Base-by-base conservation (phyloP, 2,113 vertebrate species). In the Lamprotornis superbus region DNA sequence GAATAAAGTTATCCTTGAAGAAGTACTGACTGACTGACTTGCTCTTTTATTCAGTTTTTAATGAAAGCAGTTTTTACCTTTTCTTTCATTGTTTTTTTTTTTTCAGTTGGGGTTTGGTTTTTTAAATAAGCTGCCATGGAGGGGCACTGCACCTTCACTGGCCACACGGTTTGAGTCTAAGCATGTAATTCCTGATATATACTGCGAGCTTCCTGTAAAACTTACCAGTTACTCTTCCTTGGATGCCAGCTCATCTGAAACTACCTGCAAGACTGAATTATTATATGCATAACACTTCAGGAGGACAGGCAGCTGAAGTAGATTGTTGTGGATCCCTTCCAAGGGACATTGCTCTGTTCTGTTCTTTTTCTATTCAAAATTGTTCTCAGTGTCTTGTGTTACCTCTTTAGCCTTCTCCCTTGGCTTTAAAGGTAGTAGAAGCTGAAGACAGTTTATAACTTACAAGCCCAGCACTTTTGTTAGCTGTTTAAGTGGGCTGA, bases 1-100 rank as follows among this genome's bases (percentile, higher is more conserved):
- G 74, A 98, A 97, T 98, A 98, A 98, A 98, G 71, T 87, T 89
- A 87, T 40, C 92, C 20, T 89, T 95, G 79, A 96, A 90, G 93
- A 95, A 96, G 50, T 39, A 24, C 47, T 74, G 61, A 31, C 47
- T 74, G 61, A 31, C 37, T 24, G 35, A 75, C 55, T 81, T 49
- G 11, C 12, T 37, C 5, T 92, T 85, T 86, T 47, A 68, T 42
- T 93, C 12, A 7, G 9, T 16, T 79, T 90, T 78, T 87, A 91
- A 63, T 80, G 90, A 65, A 59, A 53, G 15, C 18, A 8, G 15
- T 64, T 82, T 82, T 83, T 56, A 24, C 24, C 15, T 39, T 69
- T 50, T 27, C 8, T 37, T 67, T 64, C 10, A 5, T n/a, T 65
- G 40, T 13, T 40, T 40, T 39, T 25, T 49, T 25, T 47, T 47